Evolutionary conservation across 2,888 invertebrate species (phyloP).

Genomic region (Sphaerophoria taeniata): DNA sequence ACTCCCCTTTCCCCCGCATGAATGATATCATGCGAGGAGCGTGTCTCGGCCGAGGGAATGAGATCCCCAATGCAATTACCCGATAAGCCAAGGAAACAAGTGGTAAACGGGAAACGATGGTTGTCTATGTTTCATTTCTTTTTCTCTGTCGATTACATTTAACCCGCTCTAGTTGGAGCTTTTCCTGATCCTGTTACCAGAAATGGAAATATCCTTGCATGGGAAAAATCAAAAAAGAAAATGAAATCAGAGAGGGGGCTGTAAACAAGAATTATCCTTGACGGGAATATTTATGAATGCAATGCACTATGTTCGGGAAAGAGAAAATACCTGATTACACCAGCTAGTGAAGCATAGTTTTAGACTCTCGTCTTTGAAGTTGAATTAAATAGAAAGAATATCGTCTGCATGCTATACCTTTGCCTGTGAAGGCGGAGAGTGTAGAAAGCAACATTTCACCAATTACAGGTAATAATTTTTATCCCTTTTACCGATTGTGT

Average conservation of each 20-base stretch:
- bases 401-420: no score
- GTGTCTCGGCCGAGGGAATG: slow-evolving; percentile 15
- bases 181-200: not conserved
- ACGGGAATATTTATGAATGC: slow-evolving; percentile 68
- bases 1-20: not conserved
- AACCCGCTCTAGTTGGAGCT: slow-evolving; percentile 6
- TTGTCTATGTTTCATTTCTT: slow-evolving; percentile 58
- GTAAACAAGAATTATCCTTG: slow-evolving; percentile 52
- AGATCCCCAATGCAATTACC: slow-evolving; percentile 68
- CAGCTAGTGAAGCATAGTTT: slow-evolving; percentile 50
- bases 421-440: slow-evolving; percentile 15
- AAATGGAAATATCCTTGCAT: slow-evolving; percentile 50
- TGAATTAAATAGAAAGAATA: slow-evolving; percentile 40
- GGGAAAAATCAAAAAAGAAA: slow-evolving; percentile 32
- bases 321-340: slow-evolving; percentile 56
- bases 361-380: slow-evolving; percentile 31
- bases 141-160: not conserved
- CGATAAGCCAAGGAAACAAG: slow-evolving; percentile 72
- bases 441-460: slow-evolving; percentile 68
- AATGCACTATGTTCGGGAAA: slow-evolving; percentile 41
- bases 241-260: not conserved
- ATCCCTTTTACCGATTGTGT: slow-evolving; percentile 48
- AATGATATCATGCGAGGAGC: slow-evolving; percentile 37
- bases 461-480: slow-evolving; percentile 70
- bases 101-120: slow-evolving; percentile 66